A percentile compares a stretch with the other conserved stretches of the same genome.
These are phyloP conservation scores for Chondrosia reniformis DNA, from an alignment of 37 sponge, comb jelly and placozoan species.

Conservation along the genomic window DNA sequence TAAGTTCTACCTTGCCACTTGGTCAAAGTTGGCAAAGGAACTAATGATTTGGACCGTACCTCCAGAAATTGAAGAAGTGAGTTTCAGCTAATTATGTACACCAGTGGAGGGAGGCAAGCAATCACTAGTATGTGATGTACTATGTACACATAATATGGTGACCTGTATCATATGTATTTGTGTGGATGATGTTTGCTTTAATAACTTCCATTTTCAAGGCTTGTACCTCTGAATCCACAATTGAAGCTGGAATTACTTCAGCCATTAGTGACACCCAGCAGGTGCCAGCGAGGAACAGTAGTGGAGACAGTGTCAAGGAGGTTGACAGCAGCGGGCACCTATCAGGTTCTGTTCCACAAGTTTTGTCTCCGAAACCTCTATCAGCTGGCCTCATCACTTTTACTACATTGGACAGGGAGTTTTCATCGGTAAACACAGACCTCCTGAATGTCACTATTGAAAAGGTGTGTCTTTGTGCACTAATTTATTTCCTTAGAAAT, in stretches of 20 bases:
- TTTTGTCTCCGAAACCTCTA: too few species aligned
- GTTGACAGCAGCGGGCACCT: too few species aligned
- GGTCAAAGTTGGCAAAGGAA: slow-evolving; percentile 15
- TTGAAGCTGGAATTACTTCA: neutral
- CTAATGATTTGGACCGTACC: slow-evolving; percentile 9
- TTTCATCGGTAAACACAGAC: slow-evolving; percentile 1
- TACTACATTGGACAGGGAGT: slow-evolving; percentile 29
- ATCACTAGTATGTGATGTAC: neutral
- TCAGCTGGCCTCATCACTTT: too few species aligned
- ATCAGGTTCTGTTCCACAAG: too few species aligned
- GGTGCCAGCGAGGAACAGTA: neutral
- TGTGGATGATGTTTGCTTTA: too few species aligned
- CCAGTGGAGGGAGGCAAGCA: neutral
- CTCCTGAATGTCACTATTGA: slow-evolving; percentile 6
- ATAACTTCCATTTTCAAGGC: neutral
- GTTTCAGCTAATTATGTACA: neutral
- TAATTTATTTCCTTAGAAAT: neutral
- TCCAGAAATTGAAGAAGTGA: slow-evolving; percentile 4
- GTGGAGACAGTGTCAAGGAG: neutral
- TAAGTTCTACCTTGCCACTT: neutral
- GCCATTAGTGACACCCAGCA: neutral
- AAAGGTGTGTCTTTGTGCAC: slow-evolving; percentile 9
- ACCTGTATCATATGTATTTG: too few species aligned
- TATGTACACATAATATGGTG: too few species aligned
- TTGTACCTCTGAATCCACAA: neutral